phyloP scores from a whole-genome alignment of 2,888 invertebrate genomes.

The Lasioglossum villosulum region DNA sequence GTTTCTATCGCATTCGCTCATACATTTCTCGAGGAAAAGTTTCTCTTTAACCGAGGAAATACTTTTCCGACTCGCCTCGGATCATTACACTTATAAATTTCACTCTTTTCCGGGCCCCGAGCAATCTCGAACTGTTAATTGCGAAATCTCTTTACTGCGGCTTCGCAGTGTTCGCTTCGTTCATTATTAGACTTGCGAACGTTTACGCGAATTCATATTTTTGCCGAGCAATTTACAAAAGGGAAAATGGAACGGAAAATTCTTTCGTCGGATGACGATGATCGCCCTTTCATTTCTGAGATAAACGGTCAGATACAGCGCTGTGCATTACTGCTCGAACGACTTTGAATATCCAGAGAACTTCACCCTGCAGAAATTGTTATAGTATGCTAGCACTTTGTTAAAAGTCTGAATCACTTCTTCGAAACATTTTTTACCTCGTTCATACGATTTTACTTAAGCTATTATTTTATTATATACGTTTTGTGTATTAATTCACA shows the following conservation, averaged over 20 bases:
- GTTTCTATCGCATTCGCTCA: neutral
- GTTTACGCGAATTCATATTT: neutral
- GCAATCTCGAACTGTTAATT: constrained; percentile 63
- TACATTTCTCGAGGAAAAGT: constrained; percentile 27
- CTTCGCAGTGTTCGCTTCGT: constrained; percentile 1
- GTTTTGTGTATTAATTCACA: neutral
- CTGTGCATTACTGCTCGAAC: neutral
- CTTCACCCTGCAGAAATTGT: neutral
- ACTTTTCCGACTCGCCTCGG: constrained; percentile 55
- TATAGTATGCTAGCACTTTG: neutral
- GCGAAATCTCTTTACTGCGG: constrained; percentile 18
- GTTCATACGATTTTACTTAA: neutral
- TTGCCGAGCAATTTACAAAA: neutral
- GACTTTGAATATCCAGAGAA: neutral
- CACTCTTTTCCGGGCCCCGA: constrained; percentile 51
- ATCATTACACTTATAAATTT: constrained; percentile 71
- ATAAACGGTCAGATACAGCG: neutral
- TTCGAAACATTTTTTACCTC: neutral
- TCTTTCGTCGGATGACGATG: neutral
- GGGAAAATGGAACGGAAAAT: constrained; percentile 7
- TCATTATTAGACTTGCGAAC: constrained; percentile 5
- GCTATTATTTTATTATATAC: neutral
- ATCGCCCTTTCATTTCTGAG: neutral
- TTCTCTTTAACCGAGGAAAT: constrained; percentile 60
- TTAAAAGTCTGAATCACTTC: neutral